Percentiles rank a stretch among this genome's conserved stretches.
These are phyloP conservation scores for Acanthosepion esculentum DNA, from an alignment of 2,888 invertebrate species.

Conservation along the genomic window DNA sequence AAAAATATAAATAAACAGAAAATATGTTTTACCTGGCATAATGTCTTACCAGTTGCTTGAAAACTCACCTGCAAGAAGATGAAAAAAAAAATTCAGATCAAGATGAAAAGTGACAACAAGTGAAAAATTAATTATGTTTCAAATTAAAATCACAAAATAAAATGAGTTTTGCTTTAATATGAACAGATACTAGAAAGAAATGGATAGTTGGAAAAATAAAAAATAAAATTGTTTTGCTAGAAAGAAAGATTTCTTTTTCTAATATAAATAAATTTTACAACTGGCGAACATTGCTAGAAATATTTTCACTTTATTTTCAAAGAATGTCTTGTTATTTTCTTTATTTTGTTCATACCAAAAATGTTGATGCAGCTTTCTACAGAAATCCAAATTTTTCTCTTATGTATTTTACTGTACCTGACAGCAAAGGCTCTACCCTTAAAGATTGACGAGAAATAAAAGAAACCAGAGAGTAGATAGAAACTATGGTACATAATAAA, in stretches of 20 bases:
- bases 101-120: not conserved
- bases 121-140: not conserved
- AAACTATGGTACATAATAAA: not conserved
- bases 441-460: not conserved
- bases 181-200: not conserved
- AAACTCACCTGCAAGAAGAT: not conserved
- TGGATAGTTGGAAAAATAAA: not conserved
- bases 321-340: no score
- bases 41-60: not conserved
- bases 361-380: no score
- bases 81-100: not conserved
- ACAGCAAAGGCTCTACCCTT: no score
- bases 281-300: no score
- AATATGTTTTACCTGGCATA: not conserved
- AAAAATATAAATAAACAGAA: not conserved
- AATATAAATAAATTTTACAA: no score
- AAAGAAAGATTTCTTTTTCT: no score
- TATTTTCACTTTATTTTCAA: no score
- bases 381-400: no score
- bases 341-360: no score
- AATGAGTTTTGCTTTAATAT: not conserved
- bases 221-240: not conserved
- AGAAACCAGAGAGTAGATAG: not conserved
- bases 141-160: not conserved
- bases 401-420: no score